Base-by-base conservation (phyloP, 1,140 invertebrate genomes). In the Pseudachorutes palmiensis region DNA sequence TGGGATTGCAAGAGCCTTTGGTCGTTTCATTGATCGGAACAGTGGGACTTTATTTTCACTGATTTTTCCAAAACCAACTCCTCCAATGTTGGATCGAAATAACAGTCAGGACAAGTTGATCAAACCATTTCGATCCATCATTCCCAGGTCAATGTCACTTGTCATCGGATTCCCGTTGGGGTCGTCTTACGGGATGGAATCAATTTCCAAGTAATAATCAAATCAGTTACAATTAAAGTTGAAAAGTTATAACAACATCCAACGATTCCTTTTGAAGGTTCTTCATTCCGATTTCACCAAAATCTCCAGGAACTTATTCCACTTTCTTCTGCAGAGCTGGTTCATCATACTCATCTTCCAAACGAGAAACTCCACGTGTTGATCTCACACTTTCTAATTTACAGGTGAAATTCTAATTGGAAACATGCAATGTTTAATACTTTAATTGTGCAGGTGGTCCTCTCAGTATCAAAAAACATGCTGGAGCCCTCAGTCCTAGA, bases 61-160 rank as follows among this genome's bases (percentile, higher is more conserved):
- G 26, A 82, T 97, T 19, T 96, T 93, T 79, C 90, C 89, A 1
- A 83, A 85, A 55, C 84, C 89, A 24, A 55, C 73, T 51, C 74
- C 76, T 58, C 72, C 74, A 64, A 61, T 72, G 30, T 65, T 75
- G 19, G 70, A 19, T 55, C 12, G 71, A 62, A 71, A 71, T 66
- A 58, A 68, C 5, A 63, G 61, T 1, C 30, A 51, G 16, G 76
- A 78, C 55, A 77, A 76, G 57, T 75, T 59, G 30, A 75, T 72
- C 14, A 71, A 70, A 41, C 22, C 64, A 22, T 70, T 80, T 22
- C 51, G 89, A 61, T 88, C 91, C 0, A 95, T 95, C 32, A 91
- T 97, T 75, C 93, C 92, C 0, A 83, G 91, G n/a, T 94, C 92
- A 30, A 81, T 97, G 70, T 95, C 92, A 0, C 86, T 88, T 1